Percentiles rank a stretch among this genome's conserved stretches.
phyloP scores from a whole-genome alignment of 2,888 invertebrate species.

The Glaucopsyche alexis region DNA sequence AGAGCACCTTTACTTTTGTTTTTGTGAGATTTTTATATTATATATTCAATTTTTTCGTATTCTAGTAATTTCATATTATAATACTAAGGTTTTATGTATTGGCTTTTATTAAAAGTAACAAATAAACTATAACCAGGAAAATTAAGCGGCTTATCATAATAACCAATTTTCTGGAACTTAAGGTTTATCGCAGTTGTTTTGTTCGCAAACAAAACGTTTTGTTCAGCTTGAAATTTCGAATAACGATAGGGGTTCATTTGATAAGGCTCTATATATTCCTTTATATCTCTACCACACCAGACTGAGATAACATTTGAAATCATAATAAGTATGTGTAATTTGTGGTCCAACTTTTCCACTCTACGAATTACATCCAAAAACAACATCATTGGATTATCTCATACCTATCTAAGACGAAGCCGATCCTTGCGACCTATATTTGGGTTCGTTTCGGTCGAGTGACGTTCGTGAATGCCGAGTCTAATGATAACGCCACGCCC shows the following conservation, averaged over 20 bases:
- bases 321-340: neutral
- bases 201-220: no score
- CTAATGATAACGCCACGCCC: constrained; percentile 20
- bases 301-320: no score
- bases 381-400: neutral
- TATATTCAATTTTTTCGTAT: neutral
- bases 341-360: neutral
- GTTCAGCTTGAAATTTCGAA: no score
- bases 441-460: neutral
- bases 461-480: neutral
- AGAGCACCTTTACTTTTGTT: constrained; percentile 8
- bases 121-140: neutral
- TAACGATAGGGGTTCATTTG: no score
- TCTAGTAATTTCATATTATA: neutral
- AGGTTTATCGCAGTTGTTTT: no score
- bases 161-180: no score
- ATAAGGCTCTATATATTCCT: no score
- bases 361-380: neutral
- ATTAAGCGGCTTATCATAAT: neutral
- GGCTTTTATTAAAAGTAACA: no score
- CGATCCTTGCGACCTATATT: constrained; percentile 8
- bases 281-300: no score
- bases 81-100: no score
- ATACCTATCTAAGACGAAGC: neutral
- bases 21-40: neutral